A percentile compares a stretch with the other conserved stretches of the same genome.
phyloP scores from a whole-genome alignment of 2,797 vertebrate species.

The Helarctos malayanus region DNA sequence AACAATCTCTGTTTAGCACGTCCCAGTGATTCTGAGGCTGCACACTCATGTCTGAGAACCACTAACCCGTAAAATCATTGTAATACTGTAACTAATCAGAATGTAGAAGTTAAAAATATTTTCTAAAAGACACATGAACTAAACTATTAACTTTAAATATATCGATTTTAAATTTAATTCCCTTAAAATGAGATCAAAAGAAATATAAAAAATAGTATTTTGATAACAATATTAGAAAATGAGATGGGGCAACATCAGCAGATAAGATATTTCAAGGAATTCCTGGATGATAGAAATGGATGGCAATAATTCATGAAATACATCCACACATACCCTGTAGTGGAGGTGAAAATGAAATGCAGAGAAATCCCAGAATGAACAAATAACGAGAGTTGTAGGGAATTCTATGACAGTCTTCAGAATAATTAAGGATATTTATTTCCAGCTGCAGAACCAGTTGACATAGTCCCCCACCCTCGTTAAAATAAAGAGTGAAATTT shows the following conservation, averaged over 20 bases:
- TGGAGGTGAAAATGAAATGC: background rate
- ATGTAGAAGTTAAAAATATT: background rate
- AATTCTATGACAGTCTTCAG: background rate
- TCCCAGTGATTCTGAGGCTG: background rate
- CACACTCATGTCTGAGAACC: background rate
- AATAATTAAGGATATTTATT: background rate
- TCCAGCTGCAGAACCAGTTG: background rate
- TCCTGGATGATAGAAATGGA: background rate
- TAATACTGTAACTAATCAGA: background rate
- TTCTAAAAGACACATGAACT: background rate
- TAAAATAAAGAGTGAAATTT: background rate
- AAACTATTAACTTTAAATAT: background rate
- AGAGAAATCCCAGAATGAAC: background rate
- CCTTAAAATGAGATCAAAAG: background rate
- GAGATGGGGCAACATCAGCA: background rate
- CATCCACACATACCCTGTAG: too few species aligned
- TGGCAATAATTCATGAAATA: background rate
- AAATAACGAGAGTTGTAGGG: background rate
- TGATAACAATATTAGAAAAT: background rate
- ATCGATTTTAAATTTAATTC: background rate
- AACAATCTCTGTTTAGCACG: background rate
- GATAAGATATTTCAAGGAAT: background rate
- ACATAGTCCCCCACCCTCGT: rapidly evolving
- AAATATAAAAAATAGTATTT: background rate
- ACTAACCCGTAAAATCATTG: too few species aligned